Percentiles rank a stretch among this genome's conserved stretches.
phyloP scores from a whole-genome alignment of 1,140 invertebrate species.

The Cydia strobilella region DNA sequence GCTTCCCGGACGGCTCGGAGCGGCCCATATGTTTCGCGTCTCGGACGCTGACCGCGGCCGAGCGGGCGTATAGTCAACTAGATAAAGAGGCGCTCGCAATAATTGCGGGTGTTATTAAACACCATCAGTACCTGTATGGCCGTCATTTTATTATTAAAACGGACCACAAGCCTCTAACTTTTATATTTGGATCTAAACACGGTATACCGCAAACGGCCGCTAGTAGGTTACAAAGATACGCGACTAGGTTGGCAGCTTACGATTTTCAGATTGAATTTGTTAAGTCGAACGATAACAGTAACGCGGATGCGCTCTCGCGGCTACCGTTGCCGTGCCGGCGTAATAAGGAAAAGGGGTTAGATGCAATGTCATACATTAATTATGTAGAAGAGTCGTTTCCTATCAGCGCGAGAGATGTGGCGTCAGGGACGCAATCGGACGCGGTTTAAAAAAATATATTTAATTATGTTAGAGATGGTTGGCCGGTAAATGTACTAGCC shows the following conservation, averaged over 20 bases:
- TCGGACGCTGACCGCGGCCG: too few relatives aligned
- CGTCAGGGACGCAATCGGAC: too few relatives aligned
- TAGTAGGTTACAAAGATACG: conserved; percentile 40
- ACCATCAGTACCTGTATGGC: conserved; percentile 72
- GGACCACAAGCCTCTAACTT: conserved; percentile 72
- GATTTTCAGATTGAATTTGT: conserved; percentile 45
- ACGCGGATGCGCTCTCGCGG: conserved; percentile 42
- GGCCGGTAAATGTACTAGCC: too few relatives aligned
- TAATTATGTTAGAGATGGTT: too few relatives aligned
- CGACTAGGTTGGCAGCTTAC: conserved; percentile 40
- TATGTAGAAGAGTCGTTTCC: too few relatives aligned
- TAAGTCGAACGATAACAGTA: conserved; percentile 38
- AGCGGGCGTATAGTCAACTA: too few relatives aligned
- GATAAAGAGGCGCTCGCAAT: too few relatives aligned
- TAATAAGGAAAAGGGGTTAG: too few relatives aligned
- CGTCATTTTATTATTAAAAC: conserved; percentile 71
- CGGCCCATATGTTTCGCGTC: conserved; percentile 65
- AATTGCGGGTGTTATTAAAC: too few relatives aligned
- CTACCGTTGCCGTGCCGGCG: conserved; percentile 34
- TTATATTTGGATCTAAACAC: conserved; percentile 44
- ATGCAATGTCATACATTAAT: too few relatives aligned
- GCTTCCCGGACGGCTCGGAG: conserved; percentile 57
- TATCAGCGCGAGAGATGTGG: too few relatives aligned
- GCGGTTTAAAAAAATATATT: too few relatives aligned
- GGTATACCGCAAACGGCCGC: conserved; percentile 39